phyloP scores from a whole-genome alignment of 2,113 vertebrate genomes.

The Bubo scandiacus region DNA sequence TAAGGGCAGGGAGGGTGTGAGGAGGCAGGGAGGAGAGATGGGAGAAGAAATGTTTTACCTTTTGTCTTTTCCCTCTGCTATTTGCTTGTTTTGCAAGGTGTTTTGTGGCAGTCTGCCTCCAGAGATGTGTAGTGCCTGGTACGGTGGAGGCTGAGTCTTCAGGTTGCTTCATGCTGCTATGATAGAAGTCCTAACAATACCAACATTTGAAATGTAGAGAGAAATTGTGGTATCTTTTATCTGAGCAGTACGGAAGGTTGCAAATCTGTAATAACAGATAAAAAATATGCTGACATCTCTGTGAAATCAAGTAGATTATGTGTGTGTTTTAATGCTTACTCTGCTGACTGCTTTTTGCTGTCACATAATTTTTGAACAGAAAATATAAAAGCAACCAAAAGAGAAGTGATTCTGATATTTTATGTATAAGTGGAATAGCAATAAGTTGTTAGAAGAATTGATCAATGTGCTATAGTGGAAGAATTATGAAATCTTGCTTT shows the following conservation, averaged over 20 bases:
- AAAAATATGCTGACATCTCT: slow-evolving; percentile 58
- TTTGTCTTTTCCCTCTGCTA: not conserved
- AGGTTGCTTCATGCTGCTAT: accelerated
- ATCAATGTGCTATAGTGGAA: not conserved
- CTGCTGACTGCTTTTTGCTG: slow-evolving; percentile 40
- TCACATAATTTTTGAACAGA: slow-evolving; percentile 48
- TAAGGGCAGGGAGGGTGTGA: no score
- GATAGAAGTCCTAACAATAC: not conserved
- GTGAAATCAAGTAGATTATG: slow-evolving; percentile 45
- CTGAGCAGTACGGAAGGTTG: slow-evolving; percentile 14
- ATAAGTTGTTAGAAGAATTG: not conserved
- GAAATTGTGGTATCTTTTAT: not conserved
- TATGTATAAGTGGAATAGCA: not conserved
- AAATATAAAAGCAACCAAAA: slow-evolving; percentile 32
- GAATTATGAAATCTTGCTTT: slow-evolving; percentile 13
- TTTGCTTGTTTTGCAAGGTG: not conserved
- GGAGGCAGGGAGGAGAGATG: not conserved
- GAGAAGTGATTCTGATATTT: slow-evolving; percentile 24
- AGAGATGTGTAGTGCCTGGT: accelerated
- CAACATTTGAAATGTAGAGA: not conserved
- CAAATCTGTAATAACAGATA: slow-evolving; percentile 31
- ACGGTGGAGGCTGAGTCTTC: accelerated
- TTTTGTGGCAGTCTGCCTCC: not conserved
- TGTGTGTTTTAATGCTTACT: slow-evolving; percentile 49
- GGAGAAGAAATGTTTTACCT: not conserved